Base-by-base conservation (phyloP, 2,113 vertebrate species). In the Oxygymnocypris stewartii region DNA sequence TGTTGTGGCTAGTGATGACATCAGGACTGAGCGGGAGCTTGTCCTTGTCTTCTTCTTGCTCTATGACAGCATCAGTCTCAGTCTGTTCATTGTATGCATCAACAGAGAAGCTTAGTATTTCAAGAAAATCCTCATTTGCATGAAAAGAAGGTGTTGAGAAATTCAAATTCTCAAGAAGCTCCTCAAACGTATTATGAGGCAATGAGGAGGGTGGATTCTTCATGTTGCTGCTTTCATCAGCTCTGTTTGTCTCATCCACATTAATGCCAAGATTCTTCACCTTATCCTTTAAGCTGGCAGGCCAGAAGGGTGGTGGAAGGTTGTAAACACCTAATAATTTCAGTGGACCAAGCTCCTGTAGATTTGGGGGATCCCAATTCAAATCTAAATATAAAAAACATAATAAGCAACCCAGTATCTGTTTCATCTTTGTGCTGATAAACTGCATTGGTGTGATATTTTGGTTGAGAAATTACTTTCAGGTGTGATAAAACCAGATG, bases 181-280 rank as follows among this genome's bases (percentile, higher is more conserved):
- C 37, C 20, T 73, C 37, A 42, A 6, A n/a, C 1, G 1, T 73
- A 23, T 73, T 9, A 23, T 42, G 10, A 12, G 35, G 9, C 18
- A 5, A 18, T 20, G 37, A n/a, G 4, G 20, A 42, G 71, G 37
- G n/a, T n/a, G 20, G 37, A 42, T 42, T 73, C 9, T 40, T 40
- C 20, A 73, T 73, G 69, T 40, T 73, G 69, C 35, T 42, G 35
- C 69, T 73, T 31, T 71, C 67, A 40, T 71, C 35, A 73, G 69
- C 35, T 73, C 9, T 23, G 69, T 74, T 42, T 74, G 71, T 74
- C 10, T 40, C 71, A 42, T 74, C 71, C 71, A n/a, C 71, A 76
- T 47, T 25, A 76, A 28, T 49, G 42, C 5, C 23, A 76, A 76
- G 74, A 47, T 16, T 47, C 74, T 76, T 76, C 13, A 47, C 6